A percentile compares a stretch with the other conserved stretches of the same genome.
These are phyloP conservation scores for Andricus curvator DNA, from an alignment of 2,888 invertebrate species.

Conservation along the genomic window DNA sequence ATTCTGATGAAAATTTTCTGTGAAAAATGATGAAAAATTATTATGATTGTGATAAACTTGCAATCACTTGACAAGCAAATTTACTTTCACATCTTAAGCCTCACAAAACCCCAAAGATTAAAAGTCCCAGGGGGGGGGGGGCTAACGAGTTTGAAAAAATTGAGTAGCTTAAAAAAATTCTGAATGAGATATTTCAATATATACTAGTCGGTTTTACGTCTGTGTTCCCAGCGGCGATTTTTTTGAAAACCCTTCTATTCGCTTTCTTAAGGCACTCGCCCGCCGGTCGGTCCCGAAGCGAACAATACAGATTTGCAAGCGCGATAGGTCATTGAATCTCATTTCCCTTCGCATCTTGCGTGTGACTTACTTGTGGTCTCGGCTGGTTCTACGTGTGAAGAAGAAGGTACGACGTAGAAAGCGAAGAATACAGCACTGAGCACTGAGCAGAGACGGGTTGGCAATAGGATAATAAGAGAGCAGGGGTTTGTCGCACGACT, in stretches of 20 bases:
- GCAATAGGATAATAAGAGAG: slow-evolving; percentile 62
- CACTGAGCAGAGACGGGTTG: slow-evolving; percentile 42
- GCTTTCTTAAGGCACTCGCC: slow-evolving; percentile 28
- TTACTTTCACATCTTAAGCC: no score
- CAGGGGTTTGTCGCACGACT: slow-evolving; percentile 68
- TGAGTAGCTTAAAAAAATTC: neutral
- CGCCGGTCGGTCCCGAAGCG: slow-evolving; percentile 30
- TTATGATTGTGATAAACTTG: neutral
- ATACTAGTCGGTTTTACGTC: slow-evolving; percentile 33
- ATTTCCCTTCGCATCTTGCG: slow-evolving; percentile 41
- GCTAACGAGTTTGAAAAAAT: slow-evolving; percentile 33
- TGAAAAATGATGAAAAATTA: no score
- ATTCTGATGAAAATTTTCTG: no score
- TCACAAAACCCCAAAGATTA: neutral
- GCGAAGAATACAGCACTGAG: slow-evolving; percentile 30
- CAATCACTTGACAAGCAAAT: neutral
- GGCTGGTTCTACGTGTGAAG: slow-evolving; percentile 39
- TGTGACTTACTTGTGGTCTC: slow-evolving; percentile 40
- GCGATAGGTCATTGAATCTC: slow-evolving; percentile 42
- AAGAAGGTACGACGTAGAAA: slow-evolving; percentile 30
- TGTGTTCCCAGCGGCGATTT: slow-evolving; percentile 35
- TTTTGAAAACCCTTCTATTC: slow-evolving; percentile 29
- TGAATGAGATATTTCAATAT: slow-evolving; percentile 38
- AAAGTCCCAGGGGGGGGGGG: neutral
- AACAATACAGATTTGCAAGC: slow-evolving; percentile 41